Evolutionary conservation across 1,140 invertebrate genomes (phyloP).

Genomic region (Galendromus occidentalis): DNA sequence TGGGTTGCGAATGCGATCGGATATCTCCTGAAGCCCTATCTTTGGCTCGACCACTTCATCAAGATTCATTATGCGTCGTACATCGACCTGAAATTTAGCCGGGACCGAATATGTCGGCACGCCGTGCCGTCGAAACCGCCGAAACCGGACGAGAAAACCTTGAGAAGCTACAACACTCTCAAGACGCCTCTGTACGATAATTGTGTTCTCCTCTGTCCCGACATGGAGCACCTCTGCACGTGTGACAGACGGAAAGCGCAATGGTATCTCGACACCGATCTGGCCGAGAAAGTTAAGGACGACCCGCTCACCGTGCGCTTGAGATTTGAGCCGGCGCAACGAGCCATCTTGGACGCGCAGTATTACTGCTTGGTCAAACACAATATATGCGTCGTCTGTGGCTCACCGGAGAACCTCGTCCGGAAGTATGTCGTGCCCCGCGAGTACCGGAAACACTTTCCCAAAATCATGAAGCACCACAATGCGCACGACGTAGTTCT

Average conservation of each 20-base stretch:
- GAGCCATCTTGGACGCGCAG: conserved; percentile 39
- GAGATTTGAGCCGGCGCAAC: conserved; percentile 56
- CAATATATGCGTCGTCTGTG: conserved; percentile 69
- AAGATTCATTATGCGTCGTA: not conserved
- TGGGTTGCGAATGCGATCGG: not conserved
- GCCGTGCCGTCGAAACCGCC: not conserved
- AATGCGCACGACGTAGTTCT: conserved; percentile 60
- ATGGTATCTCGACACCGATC: conserved; percentile 48
- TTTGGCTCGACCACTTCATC: not conserved
- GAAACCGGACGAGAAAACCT: conserved; percentile 13
- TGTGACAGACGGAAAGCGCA: conserved; percentile 57
- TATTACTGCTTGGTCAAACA: conserved; percentile 52
- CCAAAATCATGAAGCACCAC: conserved; percentile 58
- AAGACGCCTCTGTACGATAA: conserved; percentile 55
- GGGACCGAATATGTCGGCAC: not conserved
- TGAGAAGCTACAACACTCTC: conserved; percentile 28
- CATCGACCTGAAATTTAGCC: not conserved
- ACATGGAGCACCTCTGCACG: conserved; percentile 53
- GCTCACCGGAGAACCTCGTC: conserved; percentile 43
- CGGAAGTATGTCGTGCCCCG: conserved; percentile 60
- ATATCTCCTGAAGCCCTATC: not conserved
- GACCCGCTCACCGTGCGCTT: conserved; percentile 51
- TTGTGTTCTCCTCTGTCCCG: conserved; percentile 51
- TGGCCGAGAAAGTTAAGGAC: conserved; percentile 40
- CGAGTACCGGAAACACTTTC: conserved; percentile 64